Conservation (phyloP, 1,140 invertebrate species). For the Diachasmimorpha longicaudata region DNA sequence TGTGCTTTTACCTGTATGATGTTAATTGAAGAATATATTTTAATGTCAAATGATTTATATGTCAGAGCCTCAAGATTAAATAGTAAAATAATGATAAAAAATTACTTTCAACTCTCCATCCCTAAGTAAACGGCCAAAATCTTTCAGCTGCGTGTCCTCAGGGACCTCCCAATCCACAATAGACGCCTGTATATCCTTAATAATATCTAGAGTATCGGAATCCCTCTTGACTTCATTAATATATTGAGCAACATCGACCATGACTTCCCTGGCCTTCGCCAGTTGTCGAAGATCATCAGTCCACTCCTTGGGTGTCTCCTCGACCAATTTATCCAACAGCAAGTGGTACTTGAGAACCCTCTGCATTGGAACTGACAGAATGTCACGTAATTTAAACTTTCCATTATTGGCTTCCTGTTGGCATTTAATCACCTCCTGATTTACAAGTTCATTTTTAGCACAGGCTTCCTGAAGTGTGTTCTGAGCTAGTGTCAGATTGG, state of each 20-base stretch:
- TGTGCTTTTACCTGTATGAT: conserved; percentile 76
- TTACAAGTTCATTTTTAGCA: conserved; percentile 67
- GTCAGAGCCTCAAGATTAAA: too few species aligned
- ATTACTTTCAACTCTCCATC: conserved; percentile 89
- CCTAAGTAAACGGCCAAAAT: conserved; percentile 88
- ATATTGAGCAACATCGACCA: conserved; percentile 96
- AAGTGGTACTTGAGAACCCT: conserved; percentile 96
- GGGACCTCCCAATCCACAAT: conserved; percentile 84
- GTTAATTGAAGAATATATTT: not conserved
- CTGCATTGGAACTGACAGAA: conserved; percentile 97
- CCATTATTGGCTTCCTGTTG: conserved; percentile 93
- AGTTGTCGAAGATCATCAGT: conserved; percentile 83
- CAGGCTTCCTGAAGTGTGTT: conserved; percentile 77
- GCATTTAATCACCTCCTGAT: conserved; percentile 74
- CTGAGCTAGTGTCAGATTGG: conserved; percentile 85
- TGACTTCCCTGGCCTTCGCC: conserved; percentile 90
- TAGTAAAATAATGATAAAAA: too few species aligned
- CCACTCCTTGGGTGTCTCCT: conserved; percentile 83
- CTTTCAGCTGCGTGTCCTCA: conserved; percentile 77
- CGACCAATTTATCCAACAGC: conserved; percentile 88
- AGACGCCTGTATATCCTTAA: conserved; percentile 86
- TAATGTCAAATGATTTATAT: too few species aligned
- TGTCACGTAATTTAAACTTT: conserved; percentile 92
- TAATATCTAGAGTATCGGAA: conserved; percentile 89
- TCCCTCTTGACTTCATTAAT: conserved; percentile 99